These are phyloP conservation scores for Oreochromis mossambicus DNA, from an alignment of 2,797 vertebrate species.

Conservation along the genomic window DNA sequence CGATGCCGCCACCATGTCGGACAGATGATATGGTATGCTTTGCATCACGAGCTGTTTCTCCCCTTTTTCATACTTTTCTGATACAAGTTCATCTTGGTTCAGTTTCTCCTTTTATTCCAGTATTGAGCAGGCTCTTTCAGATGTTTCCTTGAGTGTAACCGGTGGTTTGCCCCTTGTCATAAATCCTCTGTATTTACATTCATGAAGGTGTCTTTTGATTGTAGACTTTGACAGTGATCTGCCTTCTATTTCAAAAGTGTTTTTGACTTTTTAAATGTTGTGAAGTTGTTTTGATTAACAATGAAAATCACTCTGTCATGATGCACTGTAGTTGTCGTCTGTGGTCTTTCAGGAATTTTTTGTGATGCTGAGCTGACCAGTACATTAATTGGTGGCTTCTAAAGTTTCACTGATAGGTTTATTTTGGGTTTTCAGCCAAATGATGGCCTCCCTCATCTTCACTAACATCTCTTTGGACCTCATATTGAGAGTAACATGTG, in stretches of 20 bases:
- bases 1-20: not conserved
- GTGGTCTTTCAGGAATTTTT: not conserved
- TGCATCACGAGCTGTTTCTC: not conserved
- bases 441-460: not conserved
- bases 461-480: not conserved
- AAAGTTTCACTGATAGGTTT: not conserved
- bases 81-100: not conserved
- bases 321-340: not conserved
- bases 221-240: not conserved
- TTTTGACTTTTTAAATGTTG: not conserved
- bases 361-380: not conserved
- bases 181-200: not conserved
- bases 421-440: not conserved
- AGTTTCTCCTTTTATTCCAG: not conserved
- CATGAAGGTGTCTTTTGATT: not conserved
- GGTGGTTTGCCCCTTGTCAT: not conserved
- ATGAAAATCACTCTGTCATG: not conserved
- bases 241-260: not conserved
- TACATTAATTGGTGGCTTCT: not conserved
- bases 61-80: not conserved
- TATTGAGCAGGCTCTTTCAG: not conserved
- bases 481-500: not conserved
- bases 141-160: not conserved
- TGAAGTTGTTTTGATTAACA: not conserved
- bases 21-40: not conserved